phyloP scores from a whole-genome alignment of 37 sponge, comb jelly and placozoan genomes.

The Agelas oroides region DNA sequence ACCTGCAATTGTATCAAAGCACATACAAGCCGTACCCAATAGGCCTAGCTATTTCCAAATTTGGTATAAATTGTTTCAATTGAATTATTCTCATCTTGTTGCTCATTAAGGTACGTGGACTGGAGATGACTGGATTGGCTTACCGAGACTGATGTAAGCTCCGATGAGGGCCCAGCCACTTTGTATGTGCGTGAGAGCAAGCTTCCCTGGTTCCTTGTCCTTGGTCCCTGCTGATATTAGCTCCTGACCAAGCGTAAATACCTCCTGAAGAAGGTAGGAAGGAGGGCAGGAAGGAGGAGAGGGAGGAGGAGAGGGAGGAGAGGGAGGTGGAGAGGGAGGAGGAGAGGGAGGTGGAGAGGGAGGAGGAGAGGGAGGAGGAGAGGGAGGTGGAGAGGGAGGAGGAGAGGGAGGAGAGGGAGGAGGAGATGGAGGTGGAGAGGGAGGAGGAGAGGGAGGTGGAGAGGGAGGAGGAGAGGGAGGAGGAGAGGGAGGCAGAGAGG shows the following conservation, averaged over 20 bases:
- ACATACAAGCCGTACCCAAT: not conserved
- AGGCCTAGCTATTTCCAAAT: not conserved
- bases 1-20: too few relatives aligned
- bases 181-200: slow-evolving; percentile 58
- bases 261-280: slow-evolving; percentile 39
- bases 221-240: slow-evolving; percentile 56
- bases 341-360: not conserved
- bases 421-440: not conserved
- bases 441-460: not conserved
- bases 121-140: not conserved
- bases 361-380: not conserved
- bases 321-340: not conserved
- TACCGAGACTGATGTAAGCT: slow-evolving; percentile 89
- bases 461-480: not conserved
- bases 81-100: too few relatives aligned
- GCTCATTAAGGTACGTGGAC: too few relatives aligned
- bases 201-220: slow-evolving; percentile 33
- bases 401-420: too few relatives aligned
- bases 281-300: not conserved
- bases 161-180: slow-evolving; percentile 92
- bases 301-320: too few relatives aligned
- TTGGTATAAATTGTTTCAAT: too few relatives aligned
- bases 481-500: too few relatives aligned
- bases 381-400: not conserved
- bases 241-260: slow-evolving; percentile 72